Percentiles rank a stretch among this genome's conserved stretches.
phyloP scores from a whole-genome alignment of 1,140 invertebrate genomes.

The Lepidurus packardi region DNA sequence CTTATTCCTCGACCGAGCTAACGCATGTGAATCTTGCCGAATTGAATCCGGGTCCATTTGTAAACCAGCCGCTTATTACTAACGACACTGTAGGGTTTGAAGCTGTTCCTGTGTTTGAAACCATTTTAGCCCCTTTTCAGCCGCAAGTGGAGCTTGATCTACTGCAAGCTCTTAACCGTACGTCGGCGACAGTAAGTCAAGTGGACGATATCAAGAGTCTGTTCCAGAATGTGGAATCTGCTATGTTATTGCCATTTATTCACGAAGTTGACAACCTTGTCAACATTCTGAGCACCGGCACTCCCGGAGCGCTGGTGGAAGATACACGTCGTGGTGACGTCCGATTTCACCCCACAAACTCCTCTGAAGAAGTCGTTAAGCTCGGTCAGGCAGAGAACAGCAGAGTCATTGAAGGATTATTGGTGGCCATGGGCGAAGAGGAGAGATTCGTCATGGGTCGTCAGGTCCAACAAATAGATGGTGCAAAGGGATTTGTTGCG shows the following conservation, averaged over 20 bases:
- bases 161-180: conserved; percentile 41
- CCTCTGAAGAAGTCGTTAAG: not conserved
- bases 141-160: conserved; percentile 49
- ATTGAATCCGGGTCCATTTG: conserved; percentile 43
- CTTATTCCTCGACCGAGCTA: conserved; percentile 47
- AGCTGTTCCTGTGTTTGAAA: conserved; percentile 54
- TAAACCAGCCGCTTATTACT: conserved; percentile 44
- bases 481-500: conserved; percentile 53
- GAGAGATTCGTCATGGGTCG: conserved; percentile 38
- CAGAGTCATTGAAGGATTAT: conserved; percentile 18
- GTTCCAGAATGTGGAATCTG: conserved; percentile 45
- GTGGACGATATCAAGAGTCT: conserved; percentile 54
- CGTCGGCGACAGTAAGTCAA: conserved; percentile 35
- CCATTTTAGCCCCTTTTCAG: conserved; percentile 53
- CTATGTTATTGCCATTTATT: conserved; percentile 53
- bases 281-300: conserved; percentile 50
- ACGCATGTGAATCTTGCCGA: conserved; percentile 49
- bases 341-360: conserved; percentile 24
- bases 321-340: conserved; percentile 45
- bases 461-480: conserved; percentile 35
- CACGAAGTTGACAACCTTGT: conserved; percentile 59
- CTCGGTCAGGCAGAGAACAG: not conserved
- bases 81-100: conserved; percentile 55
- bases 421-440: conserved; percentile 27
- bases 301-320: conserved; percentile 14